phyloP scores from a whole-genome alignment of 1,140 invertebrate genomes.

The Drosophila pallidifrons region DNA sequence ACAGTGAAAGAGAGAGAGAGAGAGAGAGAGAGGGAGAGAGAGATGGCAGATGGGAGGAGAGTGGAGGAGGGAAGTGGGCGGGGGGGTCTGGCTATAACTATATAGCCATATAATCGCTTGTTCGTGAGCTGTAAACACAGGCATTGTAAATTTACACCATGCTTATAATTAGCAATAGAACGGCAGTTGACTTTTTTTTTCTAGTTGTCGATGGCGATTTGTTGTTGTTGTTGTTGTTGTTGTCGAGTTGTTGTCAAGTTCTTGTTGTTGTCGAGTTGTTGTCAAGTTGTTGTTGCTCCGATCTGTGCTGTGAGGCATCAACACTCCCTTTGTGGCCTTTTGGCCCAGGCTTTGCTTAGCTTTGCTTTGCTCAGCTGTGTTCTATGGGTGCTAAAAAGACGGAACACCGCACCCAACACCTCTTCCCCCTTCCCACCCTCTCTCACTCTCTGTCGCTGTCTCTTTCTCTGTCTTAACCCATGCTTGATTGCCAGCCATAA shows the following conservation, averaged over 20 bases:
- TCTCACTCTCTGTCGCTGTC: neutral
- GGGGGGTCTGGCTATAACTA: conserved; percentile 51
- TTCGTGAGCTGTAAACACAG: conserved; percentile 78
- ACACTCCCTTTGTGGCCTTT: neutral
- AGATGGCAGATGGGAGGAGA: neutral
- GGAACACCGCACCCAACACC: conserved; percentile 2
- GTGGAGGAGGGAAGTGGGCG: neutral
- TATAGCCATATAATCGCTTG: conserved; percentile 75
- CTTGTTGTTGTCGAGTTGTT: conserved; percentile 7
- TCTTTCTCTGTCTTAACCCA: conserved; percentile 18
- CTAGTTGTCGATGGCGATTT: conserved; percentile 1
- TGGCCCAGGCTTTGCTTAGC: conserved; percentile 6
- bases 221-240: neutral
- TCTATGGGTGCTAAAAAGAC: conserved; percentile 22
- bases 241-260: neutral
- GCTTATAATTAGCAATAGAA: conserved; percentile 81
- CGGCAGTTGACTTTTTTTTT: conserved; percentile 72
- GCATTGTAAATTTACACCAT: conserved; percentile 78
- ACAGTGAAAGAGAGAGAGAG: neutral
- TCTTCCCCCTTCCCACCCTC: too few species aligned
- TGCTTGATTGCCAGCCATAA: conserved; percentile 71
- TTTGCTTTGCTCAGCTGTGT: conserved; percentile 10
- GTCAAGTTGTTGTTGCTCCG: neutral
- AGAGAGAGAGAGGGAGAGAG: neutral
- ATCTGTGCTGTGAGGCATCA: neutral